phyloP scores from a whole-genome alignment of 2,888 invertebrate species.

The Rhyacophila evoluta region DNA sequence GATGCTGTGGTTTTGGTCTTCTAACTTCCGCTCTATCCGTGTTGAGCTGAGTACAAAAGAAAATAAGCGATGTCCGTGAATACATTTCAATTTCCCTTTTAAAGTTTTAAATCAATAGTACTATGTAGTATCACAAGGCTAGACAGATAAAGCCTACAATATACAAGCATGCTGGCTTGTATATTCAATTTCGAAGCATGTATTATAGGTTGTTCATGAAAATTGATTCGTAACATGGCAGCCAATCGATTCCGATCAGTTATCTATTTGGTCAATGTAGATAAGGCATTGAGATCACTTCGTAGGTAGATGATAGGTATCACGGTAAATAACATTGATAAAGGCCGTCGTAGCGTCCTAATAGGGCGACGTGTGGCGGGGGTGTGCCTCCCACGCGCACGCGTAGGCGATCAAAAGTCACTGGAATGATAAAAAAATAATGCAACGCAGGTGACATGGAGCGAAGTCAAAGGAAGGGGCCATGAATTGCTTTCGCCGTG shows the following conservation, averaged over 20 bases:
- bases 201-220: too few relatives aligned
- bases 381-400: slow-evolving; percentile 17
- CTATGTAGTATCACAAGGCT: too few relatives aligned
- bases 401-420: slow-evolving; percentile 17
- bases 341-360: neutral
- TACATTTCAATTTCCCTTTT: too few relatives aligned
- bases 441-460: neutral
- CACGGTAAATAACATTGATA: neutral
- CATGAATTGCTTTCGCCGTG: neutral
- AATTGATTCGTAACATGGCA: neutral
- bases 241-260: neutral
- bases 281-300: neutral
- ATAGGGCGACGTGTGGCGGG: slow-evolving; percentile 16
- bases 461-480: neutral
- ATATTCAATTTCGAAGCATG: too few relatives aligned
- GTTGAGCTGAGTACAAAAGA: too few relatives aligned
- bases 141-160: too few relatives aligned
- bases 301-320: neutral
- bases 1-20: too few relatives aligned
- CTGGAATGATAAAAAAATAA: neutral
- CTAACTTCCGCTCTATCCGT: too few relatives aligned
- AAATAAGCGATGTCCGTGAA: too few relatives aligned
- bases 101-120: too few relatives aligned
- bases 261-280: neutral
- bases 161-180: too few relatives aligned